These are phyloP conservation scores for Ctenodactylus gundi DNA, from an alignment of 2,113 vertebrate species.

Conservation along the genomic window DNA sequence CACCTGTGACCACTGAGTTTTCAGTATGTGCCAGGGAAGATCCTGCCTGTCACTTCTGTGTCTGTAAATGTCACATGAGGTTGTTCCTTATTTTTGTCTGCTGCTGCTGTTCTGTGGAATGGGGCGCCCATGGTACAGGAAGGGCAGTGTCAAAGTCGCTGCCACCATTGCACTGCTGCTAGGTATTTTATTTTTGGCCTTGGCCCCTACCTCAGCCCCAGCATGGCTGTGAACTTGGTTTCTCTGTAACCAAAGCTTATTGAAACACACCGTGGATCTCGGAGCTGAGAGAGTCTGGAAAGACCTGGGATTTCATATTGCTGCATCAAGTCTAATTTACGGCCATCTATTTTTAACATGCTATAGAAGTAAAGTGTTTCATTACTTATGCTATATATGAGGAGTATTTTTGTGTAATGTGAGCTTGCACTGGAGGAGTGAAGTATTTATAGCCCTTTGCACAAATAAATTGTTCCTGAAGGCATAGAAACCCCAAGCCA, in stretches of 20 bases:
- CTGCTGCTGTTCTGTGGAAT: background rate
- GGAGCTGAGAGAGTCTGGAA: fast-evolving
- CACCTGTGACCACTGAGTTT: background rate
- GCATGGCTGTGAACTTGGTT: background rate
- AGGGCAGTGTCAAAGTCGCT: background rate
- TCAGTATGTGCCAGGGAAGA: background rate
- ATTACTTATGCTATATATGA: background rate
- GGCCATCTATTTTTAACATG: background rate
- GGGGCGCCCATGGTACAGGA: fast-evolving
- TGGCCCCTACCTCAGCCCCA: background rate
- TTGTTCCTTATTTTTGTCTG: background rate
- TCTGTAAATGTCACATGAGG: background rate
- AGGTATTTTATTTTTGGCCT: background rate
- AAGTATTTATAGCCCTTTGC: background rate
- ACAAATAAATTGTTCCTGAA: constrained; percentile 33
- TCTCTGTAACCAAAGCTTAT: background rate
- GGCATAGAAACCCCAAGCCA: background rate
- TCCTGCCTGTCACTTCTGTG: background rate
- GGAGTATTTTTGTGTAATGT: background rate
- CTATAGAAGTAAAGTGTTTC: background rate
- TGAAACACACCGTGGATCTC: background rate
- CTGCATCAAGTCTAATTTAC: background rate
- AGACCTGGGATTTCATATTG: background rate
- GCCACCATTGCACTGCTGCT: no score
- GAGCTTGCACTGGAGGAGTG: background rate